Evolutionary conservation across 2,113 vertebrate genomes (phyloP).

Genomic region (Phalacrocorax pelagicus): DNA sequence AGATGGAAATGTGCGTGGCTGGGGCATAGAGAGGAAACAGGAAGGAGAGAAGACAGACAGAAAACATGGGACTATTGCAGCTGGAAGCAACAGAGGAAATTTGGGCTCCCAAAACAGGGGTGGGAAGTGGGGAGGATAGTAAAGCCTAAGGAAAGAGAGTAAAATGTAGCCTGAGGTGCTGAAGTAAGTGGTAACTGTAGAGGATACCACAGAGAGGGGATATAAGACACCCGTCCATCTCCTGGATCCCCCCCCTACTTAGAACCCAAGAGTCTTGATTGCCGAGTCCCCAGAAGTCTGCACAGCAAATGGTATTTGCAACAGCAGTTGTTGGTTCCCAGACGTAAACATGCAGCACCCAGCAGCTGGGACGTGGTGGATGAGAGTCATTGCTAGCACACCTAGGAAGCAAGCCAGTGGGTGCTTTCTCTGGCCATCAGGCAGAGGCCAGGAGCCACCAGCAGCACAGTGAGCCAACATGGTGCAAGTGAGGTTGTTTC

Average conservation of each 20-base stretch:
- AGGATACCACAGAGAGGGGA: not conserved
- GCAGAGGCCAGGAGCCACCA: not conserved
- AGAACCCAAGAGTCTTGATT: not conserved
- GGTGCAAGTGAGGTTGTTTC: not conserved
- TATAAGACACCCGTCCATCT: not conserved
- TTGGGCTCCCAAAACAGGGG: not conserved
- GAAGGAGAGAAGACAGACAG: not conserved
- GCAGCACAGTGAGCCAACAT: not conserved
- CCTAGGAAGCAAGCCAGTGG: accelerated
- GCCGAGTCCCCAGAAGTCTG: not conserved
- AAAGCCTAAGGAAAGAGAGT: not conserved
- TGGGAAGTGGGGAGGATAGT: not conserved
- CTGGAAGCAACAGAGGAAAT: not conserved
- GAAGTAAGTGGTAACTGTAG: not conserved
- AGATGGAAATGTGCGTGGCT: not conserved
- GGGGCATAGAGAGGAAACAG: not conserved
- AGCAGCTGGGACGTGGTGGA: not conserved
- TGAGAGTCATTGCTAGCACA: not conserved
- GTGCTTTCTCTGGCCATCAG: not conserved
- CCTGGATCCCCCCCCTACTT: not conserved
- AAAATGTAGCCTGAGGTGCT: not conserved
- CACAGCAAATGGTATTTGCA: not conserved
- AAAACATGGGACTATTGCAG: not conserved
- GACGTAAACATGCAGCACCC: not conserved
- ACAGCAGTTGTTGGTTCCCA: not conserved